These are phyloP conservation scores for Antennarius striatus DNA, from an alignment of 2,113 vertebrate genomes.

Conservation along the genomic window DNA sequence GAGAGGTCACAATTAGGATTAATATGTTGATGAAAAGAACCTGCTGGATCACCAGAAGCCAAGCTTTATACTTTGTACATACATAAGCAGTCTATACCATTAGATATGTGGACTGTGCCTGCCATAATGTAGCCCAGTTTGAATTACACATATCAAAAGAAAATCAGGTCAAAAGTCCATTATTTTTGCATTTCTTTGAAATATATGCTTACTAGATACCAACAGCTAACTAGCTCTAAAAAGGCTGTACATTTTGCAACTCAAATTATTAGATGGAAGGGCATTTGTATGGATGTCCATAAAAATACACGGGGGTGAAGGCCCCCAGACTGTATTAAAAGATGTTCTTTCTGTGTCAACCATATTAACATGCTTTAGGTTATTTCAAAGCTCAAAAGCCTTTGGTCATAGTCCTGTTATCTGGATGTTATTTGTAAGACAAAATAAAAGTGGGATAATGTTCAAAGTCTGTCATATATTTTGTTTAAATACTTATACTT, in stretches of 20 bases:
- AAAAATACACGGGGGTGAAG: conserved; percentile 7
- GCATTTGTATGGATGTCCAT: conserved; percentile 11
- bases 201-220: conserved; percentile 20
- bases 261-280: conserved; percentile 20
- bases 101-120: conserved; percentile 17
- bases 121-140: conserved; percentile 20
- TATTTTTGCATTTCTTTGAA: conserved; percentile 52
- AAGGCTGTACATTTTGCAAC: conserved; percentile 24
- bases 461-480: background rate
- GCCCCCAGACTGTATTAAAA: background rate
- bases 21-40: too few relatives aligned
- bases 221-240: conserved; percentile 24
- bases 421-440: conserved; percentile 5
- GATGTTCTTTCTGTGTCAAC: background rate
- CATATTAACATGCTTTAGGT: background rate
- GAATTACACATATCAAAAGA: conserved; percentile 38
- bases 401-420: background rate
- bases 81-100: conserved; percentile 46
- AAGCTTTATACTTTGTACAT: conserved; percentile 25
- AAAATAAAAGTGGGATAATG: background rate
- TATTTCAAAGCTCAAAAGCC: conserved; percentile 5
- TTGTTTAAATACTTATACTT: background rate
- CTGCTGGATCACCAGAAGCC: conserved; percentile 9
- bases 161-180: conserved; percentile 33
- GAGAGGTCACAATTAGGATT: too few relatives aligned